Conservation (phyloP, 2,888 invertebrate species). For the Dascillus cervinus region DNA sequence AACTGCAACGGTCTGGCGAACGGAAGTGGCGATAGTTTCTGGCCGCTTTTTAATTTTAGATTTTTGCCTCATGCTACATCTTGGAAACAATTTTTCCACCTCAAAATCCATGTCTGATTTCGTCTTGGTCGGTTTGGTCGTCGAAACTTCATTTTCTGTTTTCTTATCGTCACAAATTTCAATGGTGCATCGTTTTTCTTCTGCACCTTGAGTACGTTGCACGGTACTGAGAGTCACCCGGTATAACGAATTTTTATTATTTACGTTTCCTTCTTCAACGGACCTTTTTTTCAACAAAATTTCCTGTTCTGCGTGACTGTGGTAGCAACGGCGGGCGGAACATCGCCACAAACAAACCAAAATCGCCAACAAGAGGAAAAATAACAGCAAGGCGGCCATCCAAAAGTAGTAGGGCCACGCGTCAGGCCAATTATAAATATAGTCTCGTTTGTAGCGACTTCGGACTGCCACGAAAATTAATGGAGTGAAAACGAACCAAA, state of each 20-base stretch:
- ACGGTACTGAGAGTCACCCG: conserved; percentile 5
- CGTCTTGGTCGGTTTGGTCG: not conserved
- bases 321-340: not conserved
- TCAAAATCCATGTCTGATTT: not conserved
- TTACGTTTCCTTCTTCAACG: no score
- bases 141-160: not conserved
- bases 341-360: conserved; percentile 9
- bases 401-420: conserved; percentile 9
- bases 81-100: not conserved
- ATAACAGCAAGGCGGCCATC: conserved; percentile 8
- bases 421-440: conserved; percentile 4
- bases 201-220: conserved; percentile 5
- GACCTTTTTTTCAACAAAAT: not conserved
- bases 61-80: not conserved
- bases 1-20: conserved; percentile 4
- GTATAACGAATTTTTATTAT: conserved; percentile 2
- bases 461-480: conserved; percentile 7
- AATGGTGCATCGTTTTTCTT: not conserved
- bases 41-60: not conserved
- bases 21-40: conserved; percentile 1
- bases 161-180: not conserved
- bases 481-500: conserved; percentile 11
- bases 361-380: conserved; percentile 7
- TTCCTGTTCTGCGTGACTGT: not conserved
- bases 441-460: not conserved